Evolutionary conservation across 2,113 vertebrate genomes (phyloP).

Genomic region (Anser brachyrhynchus): DNA sequence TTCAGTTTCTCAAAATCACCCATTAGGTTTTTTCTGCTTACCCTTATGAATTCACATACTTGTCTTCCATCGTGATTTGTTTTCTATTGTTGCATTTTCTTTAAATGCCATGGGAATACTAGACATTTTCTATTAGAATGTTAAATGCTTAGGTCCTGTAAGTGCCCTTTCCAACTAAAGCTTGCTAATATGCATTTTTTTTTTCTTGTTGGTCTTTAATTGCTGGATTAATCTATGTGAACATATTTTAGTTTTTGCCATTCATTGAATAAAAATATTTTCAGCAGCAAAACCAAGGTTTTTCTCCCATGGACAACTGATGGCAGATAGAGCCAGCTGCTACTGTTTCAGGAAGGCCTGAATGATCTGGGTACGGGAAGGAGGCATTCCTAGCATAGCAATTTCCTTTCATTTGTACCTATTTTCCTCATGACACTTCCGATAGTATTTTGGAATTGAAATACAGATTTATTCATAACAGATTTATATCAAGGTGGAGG

Average conservation of each 20-base stretch:
- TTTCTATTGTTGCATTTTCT: neutral
- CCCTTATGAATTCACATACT: neutral
- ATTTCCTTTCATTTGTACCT: neutral
- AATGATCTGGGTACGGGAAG: neutral
- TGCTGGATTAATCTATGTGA: neutral
- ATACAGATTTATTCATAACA: neutral
- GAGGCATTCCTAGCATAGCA: neutral
- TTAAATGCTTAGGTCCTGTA: neutral
- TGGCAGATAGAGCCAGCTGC: neutral
- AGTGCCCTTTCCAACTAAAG: neutral
- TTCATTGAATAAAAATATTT: neutral
- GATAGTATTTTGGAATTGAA: neutral
- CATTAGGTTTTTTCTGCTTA: neutral
- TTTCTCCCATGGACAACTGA: neutral
- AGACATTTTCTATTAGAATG: neutral
- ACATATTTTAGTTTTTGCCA: neutral
- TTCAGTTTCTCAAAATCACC: neutral
- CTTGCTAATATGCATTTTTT: neutral
- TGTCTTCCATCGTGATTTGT: neutral
- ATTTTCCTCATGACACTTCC: neutral
- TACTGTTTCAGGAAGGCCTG: neutral
- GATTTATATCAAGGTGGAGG: neutral
- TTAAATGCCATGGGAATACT: neutral
- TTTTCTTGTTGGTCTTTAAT: neutral
- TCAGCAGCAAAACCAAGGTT: neutral